Evolutionary conservation across 2,888 invertebrate species (phyloP), one percentile per base, ranked within the genome.

Genomic region (Ophion ellenae): DNA sequence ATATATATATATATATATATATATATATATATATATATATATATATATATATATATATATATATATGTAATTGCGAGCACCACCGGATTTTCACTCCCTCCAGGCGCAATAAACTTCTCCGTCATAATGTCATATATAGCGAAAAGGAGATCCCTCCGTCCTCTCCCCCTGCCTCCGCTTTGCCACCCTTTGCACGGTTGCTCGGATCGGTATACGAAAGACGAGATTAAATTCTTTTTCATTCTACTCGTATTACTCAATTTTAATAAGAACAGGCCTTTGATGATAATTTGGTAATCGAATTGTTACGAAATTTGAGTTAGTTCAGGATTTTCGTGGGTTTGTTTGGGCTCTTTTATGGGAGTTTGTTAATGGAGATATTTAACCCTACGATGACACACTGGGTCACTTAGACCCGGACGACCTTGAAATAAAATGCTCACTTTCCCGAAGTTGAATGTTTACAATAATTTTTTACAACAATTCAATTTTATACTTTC

Each of bases 31-130:
- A 40, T 45, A 45, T 76, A n/a, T n/a, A n/a, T 85, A 86, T 67
- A 77, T 20, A 53, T 32, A 66, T 20, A 40, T 45, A 45, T 76
- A n/a, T n/a, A n/a, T 85, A 86, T 67, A 77, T 20, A 53, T 32
- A 66, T 20, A 40, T 45, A 45, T 76, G 11, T n/a, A 70, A 86
- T 86, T 84, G 81, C 84, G 86, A 86, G 86, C 81, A 84, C 76
- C 86, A 84, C 78, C 86, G 86, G 86, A 85, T 85, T 86, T 84
- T 81, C 70, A 71, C 70, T 64, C 75, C 84, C 86, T 86, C 86
- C 83, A 79, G 86, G 86, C 86, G 81, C 86, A 86, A 86, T 86
- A 86, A 86, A 86, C 86, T 86, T 84, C 70, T 81, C 81, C 83
- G 78, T 81, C 86, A 86, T 86, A 86, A 86, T 84, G 86, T 86